Conservation (phyloP, 2,113 vertebrate species). For the Brachypteracias leptosomus region DNA sequence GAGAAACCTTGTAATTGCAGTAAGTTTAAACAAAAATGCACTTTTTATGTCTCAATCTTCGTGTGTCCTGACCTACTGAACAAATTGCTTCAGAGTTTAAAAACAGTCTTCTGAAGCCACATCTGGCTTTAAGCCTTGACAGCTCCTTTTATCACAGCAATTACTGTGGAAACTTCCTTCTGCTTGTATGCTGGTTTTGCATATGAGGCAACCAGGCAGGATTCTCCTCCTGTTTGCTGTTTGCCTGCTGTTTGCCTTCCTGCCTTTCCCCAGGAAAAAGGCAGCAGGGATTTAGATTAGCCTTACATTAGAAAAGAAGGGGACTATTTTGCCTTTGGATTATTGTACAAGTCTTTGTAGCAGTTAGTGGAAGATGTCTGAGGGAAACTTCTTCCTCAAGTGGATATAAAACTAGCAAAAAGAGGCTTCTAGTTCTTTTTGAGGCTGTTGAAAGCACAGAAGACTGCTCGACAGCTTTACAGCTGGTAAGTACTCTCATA, state of each 20-base stretch:
- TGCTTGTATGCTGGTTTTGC: background rate
- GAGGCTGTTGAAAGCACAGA: background rate
- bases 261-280: background rate
- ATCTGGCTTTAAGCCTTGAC: background rate
- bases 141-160: background rate
- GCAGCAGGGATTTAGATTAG: background rate
- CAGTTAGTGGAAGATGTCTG: background rate
- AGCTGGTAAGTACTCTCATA: background rate
- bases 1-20: background rate
- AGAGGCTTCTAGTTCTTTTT: background rate
- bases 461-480: background rate
- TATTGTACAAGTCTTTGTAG: background rate
- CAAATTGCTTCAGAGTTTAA: background rate
- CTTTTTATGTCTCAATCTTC: background rate
- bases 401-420: background rate
- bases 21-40: background rate
- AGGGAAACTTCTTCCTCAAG: background rate
- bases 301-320: background rate
- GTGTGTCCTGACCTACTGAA: background rate
- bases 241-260: background rate
- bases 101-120: background rate
- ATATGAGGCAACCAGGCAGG: background rate
- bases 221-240: background rate
- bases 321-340: background rate
- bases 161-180: background rate